These are phyloP conservation scores for Neogale vison DNA, from an alignment of 2,113 vertebrate species.

Conservation along the genomic window DNA sequence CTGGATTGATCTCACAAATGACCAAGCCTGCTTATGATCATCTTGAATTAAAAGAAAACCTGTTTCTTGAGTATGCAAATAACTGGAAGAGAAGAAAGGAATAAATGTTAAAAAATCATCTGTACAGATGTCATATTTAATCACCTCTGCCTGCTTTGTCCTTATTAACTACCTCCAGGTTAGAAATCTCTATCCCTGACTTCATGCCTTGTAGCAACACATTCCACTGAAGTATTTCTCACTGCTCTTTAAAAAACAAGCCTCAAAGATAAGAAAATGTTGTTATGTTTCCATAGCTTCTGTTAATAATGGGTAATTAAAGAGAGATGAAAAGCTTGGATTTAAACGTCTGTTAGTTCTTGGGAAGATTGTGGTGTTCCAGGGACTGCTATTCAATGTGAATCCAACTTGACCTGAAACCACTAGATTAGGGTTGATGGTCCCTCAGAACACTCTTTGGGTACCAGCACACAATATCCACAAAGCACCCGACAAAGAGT, in stretches of 20 bases:
- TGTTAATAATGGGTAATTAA: constrained; percentile 70
- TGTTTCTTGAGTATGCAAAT: background rate
- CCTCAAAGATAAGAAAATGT: constrained; percentile 61
- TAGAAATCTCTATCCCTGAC: constrained; percentile 58
- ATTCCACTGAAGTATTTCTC: constrained; percentile 74
- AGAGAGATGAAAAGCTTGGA: constrained; percentile 15
- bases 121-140: background rate
- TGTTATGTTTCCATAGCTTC: constrained; percentile 61
- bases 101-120: background rate
- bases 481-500: background rate
- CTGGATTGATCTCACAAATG: background rate
- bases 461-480: background rate
- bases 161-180: constrained; percentile 40
- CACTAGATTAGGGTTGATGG: background rate
- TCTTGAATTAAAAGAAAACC: background rate
- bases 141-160: background rate
- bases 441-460: background rate
- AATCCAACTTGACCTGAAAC: background rate
- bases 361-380: background rate
- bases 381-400: background rate
- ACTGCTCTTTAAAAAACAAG: constrained; percentile 80
- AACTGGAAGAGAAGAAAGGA: background rate
- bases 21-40: background rate
- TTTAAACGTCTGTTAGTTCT: background rate
- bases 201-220: constrained; percentile 74